Evolutionary conservation across 2,113 vertebrate species (phyloP), one percentile per base, ranked within the genome.

Genomic region (Platysternon megacephalum): DNA sequence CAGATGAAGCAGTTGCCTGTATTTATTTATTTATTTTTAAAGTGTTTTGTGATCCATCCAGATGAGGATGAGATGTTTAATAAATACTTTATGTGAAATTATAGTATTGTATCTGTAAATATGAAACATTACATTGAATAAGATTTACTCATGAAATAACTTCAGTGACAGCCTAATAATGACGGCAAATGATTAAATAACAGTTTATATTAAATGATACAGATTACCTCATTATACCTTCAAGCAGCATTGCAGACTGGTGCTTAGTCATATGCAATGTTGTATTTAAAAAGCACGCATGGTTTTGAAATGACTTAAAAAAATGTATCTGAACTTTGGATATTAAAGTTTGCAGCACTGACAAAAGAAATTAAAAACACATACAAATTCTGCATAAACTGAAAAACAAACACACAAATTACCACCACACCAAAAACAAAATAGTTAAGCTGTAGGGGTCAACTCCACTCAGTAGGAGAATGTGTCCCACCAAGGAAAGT

Each of bases 101-200:
- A 6, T 84, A 13, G 76, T 94, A 90, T 92, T 92, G 3, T 79
- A 89, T 79, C 68, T 88, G 65, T 76, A 96, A 93, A 95, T 83
- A 79, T 12, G 46, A 91, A 96, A 81, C 39, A 7, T 56, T 86
- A 86, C 61, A 86, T 83, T 80, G 52, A 78, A 48, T 95, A 61
- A 72, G 61, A 24, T 89, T 87, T 96, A 84, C 35, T 90, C 94
- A 76, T 82, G 78, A 92, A 93, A 82, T 89, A 90, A 89, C 53
- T 87, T 92, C 61, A 72, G 26, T 89, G 90, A 72, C 22, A 81
- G 44, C 29, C 52, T 93, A 94, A 94, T 91, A 92, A 83, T 28
- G 81, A 79, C 56, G 89, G 84, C 44, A 91, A 91, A 95, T 12
- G 74, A 81, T 86, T 88, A 0, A 0, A 68, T 44, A 78, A 80